Percentiles rank a stretch among this genome's conserved stretches.
Conservation (phyloP, 30 jellyfish, hydroid and myxozoan species). For the Aurelia sp. region DNA sequence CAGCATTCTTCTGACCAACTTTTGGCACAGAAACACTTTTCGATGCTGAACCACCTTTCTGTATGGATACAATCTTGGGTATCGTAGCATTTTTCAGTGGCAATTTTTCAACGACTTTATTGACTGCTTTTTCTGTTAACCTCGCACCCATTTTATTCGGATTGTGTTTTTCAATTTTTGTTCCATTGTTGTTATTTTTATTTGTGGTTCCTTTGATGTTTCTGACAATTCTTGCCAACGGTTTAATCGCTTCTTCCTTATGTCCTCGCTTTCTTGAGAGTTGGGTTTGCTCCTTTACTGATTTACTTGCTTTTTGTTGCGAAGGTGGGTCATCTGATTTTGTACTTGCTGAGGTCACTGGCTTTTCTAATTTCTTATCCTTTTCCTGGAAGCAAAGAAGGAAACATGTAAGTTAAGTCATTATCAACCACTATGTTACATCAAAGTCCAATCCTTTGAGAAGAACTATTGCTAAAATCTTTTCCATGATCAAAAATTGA, state of each 20-base stretch:
- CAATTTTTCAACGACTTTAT: background rate
- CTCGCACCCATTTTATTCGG: background rate
- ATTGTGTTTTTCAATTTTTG: background rate
- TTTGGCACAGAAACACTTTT: background rate
- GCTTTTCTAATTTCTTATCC: no score
- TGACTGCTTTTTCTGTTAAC: background rate
- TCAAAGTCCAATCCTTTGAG: no score
- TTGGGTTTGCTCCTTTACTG: background rate
- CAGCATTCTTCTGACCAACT: background rate
- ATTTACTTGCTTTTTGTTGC: background rate
- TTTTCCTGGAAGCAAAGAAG: no score
- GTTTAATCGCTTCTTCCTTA: constrained; percentile 4
- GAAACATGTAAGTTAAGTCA: no score
- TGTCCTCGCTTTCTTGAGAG: background rate
- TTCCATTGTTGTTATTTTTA: background rate
- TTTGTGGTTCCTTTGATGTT: background rate
- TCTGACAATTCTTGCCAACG: constrained; percentile 10
- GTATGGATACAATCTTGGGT: background rate
- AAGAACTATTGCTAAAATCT: no score
- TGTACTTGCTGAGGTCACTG: no score
- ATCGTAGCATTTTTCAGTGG: background rate
- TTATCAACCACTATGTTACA: no score
- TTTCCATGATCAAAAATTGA: no score
- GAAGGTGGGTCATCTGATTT: no score
- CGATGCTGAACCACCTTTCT: no score